Evolutionary conservation across 2,113 vertebrate species (phyloP), one percentile per base, ranked within the genome.

Genomic region (Mandrillus leucophaeus): DNA sequence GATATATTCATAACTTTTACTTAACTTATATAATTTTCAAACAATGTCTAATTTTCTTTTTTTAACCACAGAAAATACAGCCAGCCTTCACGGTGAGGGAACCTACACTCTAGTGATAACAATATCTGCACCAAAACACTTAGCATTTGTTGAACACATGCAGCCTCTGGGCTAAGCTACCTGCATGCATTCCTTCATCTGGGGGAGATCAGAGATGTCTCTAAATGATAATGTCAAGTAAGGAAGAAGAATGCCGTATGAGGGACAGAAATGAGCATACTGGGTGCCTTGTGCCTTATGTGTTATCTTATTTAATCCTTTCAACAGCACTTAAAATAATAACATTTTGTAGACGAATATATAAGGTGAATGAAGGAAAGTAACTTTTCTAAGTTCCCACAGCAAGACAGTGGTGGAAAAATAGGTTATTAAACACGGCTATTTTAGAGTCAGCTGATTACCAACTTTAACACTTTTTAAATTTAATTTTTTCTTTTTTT

Each of bases 131-230:
- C 48, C 35, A 3, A 32, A 90, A 78, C 8, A 40, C 7, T 27
- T n/a, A 40, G 6, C 50, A 8, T n/a, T 57, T 66, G 35, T 14
- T 35, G 30, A 78, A 27, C 9, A 8, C 0, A 1, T 0, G 6
- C 2, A n/a, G 72, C 16, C 11, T 17, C 66, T n/a, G 40, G 11
- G 64, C n/a, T 52, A 13, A 73, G 12, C 27, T 2, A 6, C n/a
- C 22, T 22, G 70, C 40, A 22, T 16, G 20, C 5, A 0, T 3
- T 23, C 43, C 20, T 35, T 38, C 78, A 35, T 23, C 35, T 64
- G 18, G 55, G n/a, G 55, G 22, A 78, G 70, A 48, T 9, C 35
- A 32, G 13, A 66, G 4, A 17, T 18, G 9, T 48, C 35, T 78
- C 72, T 64, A n/a, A 40, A 27, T 14, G 66, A 3, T 10, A 32